Evolutionary conservation across 2,888 invertebrate species (phyloP), one percentile per base, ranked within the genome.

Genomic region (Eumerus sabulonum): DNA sequence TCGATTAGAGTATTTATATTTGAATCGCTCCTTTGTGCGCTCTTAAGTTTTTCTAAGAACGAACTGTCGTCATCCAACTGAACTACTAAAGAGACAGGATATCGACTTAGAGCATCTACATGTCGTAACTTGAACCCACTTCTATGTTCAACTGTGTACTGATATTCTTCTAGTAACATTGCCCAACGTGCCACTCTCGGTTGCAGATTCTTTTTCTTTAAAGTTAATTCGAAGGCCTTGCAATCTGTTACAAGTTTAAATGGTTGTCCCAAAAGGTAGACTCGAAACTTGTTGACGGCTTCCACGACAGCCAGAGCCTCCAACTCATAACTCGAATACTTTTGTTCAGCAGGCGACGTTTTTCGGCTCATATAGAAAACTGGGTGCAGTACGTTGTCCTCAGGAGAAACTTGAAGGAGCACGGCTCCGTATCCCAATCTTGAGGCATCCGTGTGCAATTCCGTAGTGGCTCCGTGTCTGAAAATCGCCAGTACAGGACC

Each of bases 321-420:
- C n/a, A 84, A 14, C 48, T n/a, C n/a, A n/a, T n/a, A n/a, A n/a
- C n/a, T n/a, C n/a, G n/a, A n/a, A n/a, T n/a, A n/a, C n/a, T n/a
- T 83, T 82, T 76, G 74, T 57, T 85, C 83, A 1, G 60, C 71
- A 1, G 50, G 47, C 0, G 77, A 72, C 1, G 84, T 84, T 54
- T 81, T 82, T 7, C 71, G 53, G 36, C 84, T 84, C 45, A 70
- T 76, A 35, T 82, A 84, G 59, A 83, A 82, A 0, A 83, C 56
- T 0, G 82, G 83, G 13, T 84, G 84, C 17, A 82, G 60, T 13
- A 11, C n/a, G 3, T 59, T 51, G 19, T 82, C 73, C 9, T 82
- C 82, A 4, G 42, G 40, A 62, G 74, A 64, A 17, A 53, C 57
- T 47, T 84, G 84, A 0, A 85, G 12, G 1, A 84, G 17, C 1